Percentiles rank a stretch among this genome's conserved stretches.
These are phyloP conservation scores for Hippotragus niger DNA, from an alignment of 2,113 vertebrate genomes.

Conservation along the genomic window DNA sequence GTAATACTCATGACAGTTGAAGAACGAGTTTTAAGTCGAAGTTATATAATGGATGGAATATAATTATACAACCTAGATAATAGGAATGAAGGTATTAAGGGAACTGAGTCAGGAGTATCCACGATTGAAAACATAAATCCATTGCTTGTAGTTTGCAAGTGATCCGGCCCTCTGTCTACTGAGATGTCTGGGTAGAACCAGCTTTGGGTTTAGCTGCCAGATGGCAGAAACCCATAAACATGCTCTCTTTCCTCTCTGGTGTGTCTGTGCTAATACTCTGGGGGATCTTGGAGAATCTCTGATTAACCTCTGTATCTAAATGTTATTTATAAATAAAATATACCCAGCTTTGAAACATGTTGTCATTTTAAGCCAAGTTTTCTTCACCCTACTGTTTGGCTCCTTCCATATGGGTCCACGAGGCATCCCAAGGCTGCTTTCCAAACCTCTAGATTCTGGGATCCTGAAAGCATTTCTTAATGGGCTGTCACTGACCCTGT, in stretches of 20 bases:
- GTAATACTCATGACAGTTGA: not conserved
- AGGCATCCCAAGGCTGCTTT: not conserved
- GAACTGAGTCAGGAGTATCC: not conserved
- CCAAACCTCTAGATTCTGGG: not conserved
- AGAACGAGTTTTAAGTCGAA: constrained; percentile 3
- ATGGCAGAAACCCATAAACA: not conserved
- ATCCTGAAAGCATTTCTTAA: not conserved
- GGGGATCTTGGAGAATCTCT: constrained; percentile 52
- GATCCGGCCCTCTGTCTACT: not conserved
- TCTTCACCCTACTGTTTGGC: not conserved
- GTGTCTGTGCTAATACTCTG: not conserved
- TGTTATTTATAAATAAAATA: constrained; percentile 67
- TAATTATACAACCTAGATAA: not conserved
- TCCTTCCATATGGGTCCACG: not conserved
- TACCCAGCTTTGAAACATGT: constrained; percentile 36
- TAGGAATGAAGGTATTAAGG: not conserved
- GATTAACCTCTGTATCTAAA: constrained; percentile 42
- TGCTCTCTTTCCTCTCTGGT: not conserved
- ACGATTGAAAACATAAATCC: not conserved
- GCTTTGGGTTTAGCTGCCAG: not conserved
- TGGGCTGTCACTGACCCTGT: not conserved
- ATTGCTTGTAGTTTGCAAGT: constrained; percentile 2
- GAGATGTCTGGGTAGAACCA: not conserved
- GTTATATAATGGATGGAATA: not conserved
- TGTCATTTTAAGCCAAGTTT: not conserved